Evolutionary conservation across 2,797 vertebrate genomes (phyloP), one percentile per base, ranked within the genome.

Genomic region (Brachyrhaphis roseni): DNA sequence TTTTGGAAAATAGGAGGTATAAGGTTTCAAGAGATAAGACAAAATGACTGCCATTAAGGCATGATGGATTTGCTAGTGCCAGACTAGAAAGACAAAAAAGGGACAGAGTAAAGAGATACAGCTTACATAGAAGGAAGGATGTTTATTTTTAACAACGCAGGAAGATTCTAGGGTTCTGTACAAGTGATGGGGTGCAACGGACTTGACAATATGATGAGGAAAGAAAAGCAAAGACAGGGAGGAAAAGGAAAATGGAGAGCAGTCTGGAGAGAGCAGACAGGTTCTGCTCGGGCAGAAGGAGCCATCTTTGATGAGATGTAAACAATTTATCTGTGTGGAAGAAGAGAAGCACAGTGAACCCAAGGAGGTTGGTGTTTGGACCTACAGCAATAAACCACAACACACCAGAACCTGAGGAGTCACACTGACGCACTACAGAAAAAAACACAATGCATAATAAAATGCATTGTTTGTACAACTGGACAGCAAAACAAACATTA

Each of bases 251-350:
- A 91, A 85, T 88, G 88, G 93, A 95, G 94, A 95, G 89, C 91
- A 95, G 91, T 95, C 94, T 92, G 96, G 94, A 96, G 94, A 97
- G 94, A 94, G 95, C 94, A 95, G 93, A 96, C 92, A 96, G 92
- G 89, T 91, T 93, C 90, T 84, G 93, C 96, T 98, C 97, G 96
- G 95, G 95, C 85, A 78, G 93, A 93, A 78, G 96, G 93, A 96
- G 96, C 92, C 94, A 93, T 97, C 98, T 97, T 95, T 96, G 95
- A 94, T 93, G 93, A 95, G 96, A 95, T 95, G 97, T 96, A 97
- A 97, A 97, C 96, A 95, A 96, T 93, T 99, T 99, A 99, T 99
- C 98, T 99, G 97, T 92, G 91, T 93, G 91, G 95, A 93, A 96
- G 89, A 93, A 93, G 94, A 93, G 92, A 95, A 87, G 90, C 73